These are phyloP conservation scores for human DNA, from an alignment of 2,113 vertebrate species.

Conservation along the genomic window DNA sequence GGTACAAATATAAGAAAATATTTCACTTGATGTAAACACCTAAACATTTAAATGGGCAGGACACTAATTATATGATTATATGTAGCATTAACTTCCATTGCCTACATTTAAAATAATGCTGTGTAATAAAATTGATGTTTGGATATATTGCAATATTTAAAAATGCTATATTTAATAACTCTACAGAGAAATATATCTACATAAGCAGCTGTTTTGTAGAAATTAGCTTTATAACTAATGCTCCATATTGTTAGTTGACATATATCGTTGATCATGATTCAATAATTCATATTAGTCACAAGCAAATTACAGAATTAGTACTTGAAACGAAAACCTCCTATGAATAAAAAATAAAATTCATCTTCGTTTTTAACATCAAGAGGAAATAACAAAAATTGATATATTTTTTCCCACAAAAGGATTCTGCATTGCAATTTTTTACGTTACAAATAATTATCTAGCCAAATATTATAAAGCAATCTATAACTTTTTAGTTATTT, in stretches of 20 bases:
- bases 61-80: not conserved
- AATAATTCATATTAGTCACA: constrained; percentile 35
- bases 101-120: constrained; percentile 18
- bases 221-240: constrained; percentile 24
- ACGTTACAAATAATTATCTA: not conserved
- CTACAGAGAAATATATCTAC: not conserved
- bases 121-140: not conserved
- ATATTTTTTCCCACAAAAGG: not conserved
- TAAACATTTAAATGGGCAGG: not conserved
- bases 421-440: not conserved
- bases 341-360: constrained; percentile 16
- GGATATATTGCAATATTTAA: not conserved
- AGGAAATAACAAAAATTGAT: not conserved
- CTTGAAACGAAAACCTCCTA: not conserved
- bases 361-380: constrained; percentile 10
- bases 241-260: constrained; percentile 33
- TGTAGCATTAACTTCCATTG: not conserved
- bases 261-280: constrained; percentile 28
- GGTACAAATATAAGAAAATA: not conserved
- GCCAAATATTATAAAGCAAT: not conserved
- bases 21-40: not conserved
- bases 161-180: constrained; percentile 1
- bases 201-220: not conserved
- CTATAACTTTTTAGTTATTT: not conserved
- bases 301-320: constrained; percentile 11